Evolutionary conservation across 2,113 vertebrate genomes (phyloP).

Genomic region (Rhea americana): DNA sequence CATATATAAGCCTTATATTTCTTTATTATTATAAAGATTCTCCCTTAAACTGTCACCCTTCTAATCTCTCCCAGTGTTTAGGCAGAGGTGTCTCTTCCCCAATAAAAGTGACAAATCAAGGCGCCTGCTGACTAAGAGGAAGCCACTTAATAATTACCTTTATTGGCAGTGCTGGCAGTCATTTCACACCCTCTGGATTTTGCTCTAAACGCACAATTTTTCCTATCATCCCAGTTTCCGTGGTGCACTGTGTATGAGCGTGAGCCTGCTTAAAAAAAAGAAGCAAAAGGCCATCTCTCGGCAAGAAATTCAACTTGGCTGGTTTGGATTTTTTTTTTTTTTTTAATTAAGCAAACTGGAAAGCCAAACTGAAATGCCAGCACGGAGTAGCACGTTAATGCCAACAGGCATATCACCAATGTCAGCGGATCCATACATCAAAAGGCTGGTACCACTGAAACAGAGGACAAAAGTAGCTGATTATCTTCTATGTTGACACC

Average conservation of each 20-base stretch:
- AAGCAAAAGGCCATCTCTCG: too few species aligned
- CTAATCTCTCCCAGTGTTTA: neutral
- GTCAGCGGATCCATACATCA: neutral
- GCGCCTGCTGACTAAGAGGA: neutral
- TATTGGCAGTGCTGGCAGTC: neutral
- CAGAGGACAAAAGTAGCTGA: neutral
- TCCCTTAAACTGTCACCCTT: neutral
- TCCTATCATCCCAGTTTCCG: neutral
- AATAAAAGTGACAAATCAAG: neutral
- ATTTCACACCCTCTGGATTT: neutral
- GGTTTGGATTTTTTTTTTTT: neutral
- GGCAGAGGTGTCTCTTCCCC: constrained; percentile 1
- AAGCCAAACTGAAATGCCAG: neutral
- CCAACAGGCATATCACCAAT: accelerated
- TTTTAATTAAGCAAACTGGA: neutral
- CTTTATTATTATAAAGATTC: neutral
- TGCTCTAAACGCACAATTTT: neutral
- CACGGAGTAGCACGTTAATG: neutral
- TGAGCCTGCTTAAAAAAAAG: neutral
- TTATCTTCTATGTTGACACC: constrained; percentile 8
- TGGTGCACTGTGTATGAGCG: neutral
- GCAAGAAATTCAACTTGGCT: neutral
- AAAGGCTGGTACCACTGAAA: neutral
- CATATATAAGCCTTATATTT: neutral
- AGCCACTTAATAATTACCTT: constrained; percentile 12